Percentiles rank a stretch among this genome's conserved stretches.
phyloP scores from a whole-genome alignment of 2,797 vertebrate genomes.

The Thunnus albacares region DNA sequence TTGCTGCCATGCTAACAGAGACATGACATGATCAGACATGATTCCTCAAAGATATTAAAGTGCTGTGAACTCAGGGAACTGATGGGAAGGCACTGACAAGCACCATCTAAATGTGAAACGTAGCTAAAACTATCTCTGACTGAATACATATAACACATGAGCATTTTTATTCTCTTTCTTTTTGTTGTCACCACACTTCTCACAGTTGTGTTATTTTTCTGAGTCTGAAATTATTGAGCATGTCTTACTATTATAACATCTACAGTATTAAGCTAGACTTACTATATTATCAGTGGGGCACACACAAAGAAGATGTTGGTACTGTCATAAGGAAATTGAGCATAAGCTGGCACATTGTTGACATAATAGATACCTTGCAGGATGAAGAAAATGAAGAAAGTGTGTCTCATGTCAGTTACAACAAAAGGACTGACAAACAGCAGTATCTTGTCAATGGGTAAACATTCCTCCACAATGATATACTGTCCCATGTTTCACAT shows the following conservation, averaged over 20 bases:
- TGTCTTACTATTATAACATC: neutral
- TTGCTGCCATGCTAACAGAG: constrained; percentile 35
- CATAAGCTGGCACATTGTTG: neutral
- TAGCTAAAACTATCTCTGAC: constrained; percentile 3
- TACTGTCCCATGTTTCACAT: constrained; percentile 37
- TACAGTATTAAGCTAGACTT: neutral
- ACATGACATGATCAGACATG: constrained; percentile 49
- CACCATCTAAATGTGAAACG: constrained; percentile 21
- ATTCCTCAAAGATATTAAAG: constrained; percentile 58
- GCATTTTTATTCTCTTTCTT: neutral
- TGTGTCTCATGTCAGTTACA: constrained; percentile 32
- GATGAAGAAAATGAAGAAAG: constrained; percentile 32
- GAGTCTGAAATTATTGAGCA: neutral
- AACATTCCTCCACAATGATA: constrained; percentile 16
- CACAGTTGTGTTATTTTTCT: neutral
- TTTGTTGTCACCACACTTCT: constrained; percentile 27
- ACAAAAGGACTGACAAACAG: constrained; percentile 34
- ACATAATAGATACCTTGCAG: constrained; percentile 14
- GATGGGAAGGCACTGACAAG: constrained; percentile 40
- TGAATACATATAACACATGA: constrained; percentile 18
- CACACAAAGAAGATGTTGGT: neutral
- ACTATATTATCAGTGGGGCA: constrained; percentile 21
- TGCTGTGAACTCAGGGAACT: constrained; percentile 41
- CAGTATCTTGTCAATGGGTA: neutral
- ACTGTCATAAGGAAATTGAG: neutral